Evolutionary conservation across 2,888 invertebrate species (phyloP).

Genomic region (Tupiocoris notatus): DNA sequence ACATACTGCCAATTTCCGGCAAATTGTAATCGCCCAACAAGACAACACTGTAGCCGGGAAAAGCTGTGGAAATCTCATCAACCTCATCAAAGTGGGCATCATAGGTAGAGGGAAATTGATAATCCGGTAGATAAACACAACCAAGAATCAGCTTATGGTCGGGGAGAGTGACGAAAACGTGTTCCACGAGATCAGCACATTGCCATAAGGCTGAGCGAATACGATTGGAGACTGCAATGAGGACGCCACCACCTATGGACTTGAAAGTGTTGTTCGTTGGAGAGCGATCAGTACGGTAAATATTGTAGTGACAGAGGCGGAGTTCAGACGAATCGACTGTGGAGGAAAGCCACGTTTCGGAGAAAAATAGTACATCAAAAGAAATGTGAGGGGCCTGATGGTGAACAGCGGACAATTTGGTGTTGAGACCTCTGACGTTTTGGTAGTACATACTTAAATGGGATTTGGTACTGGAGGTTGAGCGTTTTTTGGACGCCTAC

Average conservation of each 20-base stretch:
- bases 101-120: background rate
- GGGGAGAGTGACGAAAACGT: conserved; percentile 6
- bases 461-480: too few relatives aligned
- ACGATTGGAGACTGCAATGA: background rate
- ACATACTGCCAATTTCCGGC: background rate
- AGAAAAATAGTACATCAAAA: background rate
- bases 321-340: background rate
- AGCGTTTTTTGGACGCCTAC: background rate
- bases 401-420: background rate
- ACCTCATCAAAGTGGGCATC: conserved; percentile 1
- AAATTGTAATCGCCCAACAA: conserved; percentile 2
- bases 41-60: background rate
- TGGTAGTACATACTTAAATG: too few relatives aligned
- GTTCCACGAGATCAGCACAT: background rate
- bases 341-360: conserved; percentile 7
- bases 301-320: background rate
- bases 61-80: background rate
- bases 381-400: background rate
- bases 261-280: background rate
- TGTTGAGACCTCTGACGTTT: background rate
- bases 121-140: background rate
- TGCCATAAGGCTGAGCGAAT: background rate
- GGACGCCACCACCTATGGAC: conserved; percentile 10
- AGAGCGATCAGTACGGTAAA: conserved; percentile 2
- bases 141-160: conserved; percentile 1